These are phyloP conservation scores for Pelmatolapia mariae DNA, from an alignment of 2,113 vertebrate genomes.

Conservation along the genomic window DNA sequence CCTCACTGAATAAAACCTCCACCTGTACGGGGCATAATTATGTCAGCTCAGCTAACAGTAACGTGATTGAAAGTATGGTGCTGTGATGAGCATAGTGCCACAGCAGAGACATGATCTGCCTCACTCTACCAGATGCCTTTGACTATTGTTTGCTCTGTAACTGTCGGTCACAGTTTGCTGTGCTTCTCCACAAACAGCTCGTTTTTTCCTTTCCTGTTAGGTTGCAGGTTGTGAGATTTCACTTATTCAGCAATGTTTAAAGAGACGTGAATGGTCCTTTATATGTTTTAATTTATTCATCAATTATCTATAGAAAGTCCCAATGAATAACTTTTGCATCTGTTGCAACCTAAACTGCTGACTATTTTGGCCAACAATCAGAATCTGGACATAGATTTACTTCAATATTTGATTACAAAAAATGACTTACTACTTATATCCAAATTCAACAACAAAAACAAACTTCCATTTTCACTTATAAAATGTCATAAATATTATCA, in stretches of 20 bases:
- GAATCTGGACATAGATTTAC: background rate
- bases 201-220: background rate
- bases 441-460: background rate
- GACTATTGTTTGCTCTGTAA: background rate
- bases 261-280: background rate
- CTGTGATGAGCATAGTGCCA: background rate
- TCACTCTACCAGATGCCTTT: background rate
- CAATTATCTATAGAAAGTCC: background rate
- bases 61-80: background rate
- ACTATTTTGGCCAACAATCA: background rate
- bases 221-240: background rate
- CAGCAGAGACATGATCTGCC: background rate
- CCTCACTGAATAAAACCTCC: background rate
- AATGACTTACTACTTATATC: background rate
- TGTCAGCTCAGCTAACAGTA: background rate
- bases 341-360: background rate
- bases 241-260: background rate
- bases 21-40: background rate
- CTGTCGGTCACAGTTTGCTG: background rate
- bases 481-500: background rate
- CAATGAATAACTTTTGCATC: background rate
- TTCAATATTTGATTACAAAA: background rate
- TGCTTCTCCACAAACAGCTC: background rate
- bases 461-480: background rate
- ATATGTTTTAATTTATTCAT: background rate